Evolutionary conservation across 2,888 invertebrate species (phyloP).

Genomic region (Drosophila fulvimacula): DNA sequence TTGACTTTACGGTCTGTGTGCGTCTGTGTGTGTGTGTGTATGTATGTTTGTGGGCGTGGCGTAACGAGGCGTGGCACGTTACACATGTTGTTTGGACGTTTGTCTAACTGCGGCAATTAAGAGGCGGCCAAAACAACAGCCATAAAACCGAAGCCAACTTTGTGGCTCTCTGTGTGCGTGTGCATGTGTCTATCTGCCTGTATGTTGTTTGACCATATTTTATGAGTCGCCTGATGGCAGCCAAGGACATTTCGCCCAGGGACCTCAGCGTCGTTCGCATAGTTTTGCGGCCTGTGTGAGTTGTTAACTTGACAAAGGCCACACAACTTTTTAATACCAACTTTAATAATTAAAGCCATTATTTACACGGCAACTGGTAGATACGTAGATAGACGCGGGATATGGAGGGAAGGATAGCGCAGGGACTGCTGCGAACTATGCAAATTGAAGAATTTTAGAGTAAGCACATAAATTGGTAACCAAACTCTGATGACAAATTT

Average conservation of each 20-base stretch:
- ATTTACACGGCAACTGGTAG: slow-evolving; percentile 34
- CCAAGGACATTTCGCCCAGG: slow-evolving; percentile 63
- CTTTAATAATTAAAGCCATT: slow-evolving; percentile 66
- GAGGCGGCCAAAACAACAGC: slow-evolving; percentile 51
- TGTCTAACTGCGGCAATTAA: slow-evolving; percentile 75
- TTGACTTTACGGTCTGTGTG: slow-evolving; percentile 29
- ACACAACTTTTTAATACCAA: slow-evolving; percentile 61
- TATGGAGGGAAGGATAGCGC: too few relatives aligned
- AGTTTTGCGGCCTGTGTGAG: slow-evolving; percentile 37
- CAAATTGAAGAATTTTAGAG: slow-evolving; percentile 37
- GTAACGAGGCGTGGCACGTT: slow-evolving; percentile 35
- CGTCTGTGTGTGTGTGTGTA: slow-evolving; percentile 1
- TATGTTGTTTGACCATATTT: slow-evolving; percentile 62
- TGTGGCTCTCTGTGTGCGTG: slow-evolving; percentile 15
- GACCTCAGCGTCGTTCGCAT: slow-evolving; percentile 27
- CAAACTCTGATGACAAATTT: neutral
- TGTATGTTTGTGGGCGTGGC: slow-evolving; percentile 2
- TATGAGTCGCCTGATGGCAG: slow-evolving; percentile 54
- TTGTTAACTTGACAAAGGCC: slow-evolving; percentile 49
- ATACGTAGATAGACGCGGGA: neutral
- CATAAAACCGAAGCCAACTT: slow-evolving; percentile 58
- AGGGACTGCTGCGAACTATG: slow-evolving; percentile 6
- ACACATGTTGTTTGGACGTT: slow-evolving; percentile 57
- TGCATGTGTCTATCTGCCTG: neutral
- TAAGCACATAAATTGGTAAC: neutral